Conservation (phyloP, 1,140 invertebrate species). For the Lepidurus couesii region DNA sequence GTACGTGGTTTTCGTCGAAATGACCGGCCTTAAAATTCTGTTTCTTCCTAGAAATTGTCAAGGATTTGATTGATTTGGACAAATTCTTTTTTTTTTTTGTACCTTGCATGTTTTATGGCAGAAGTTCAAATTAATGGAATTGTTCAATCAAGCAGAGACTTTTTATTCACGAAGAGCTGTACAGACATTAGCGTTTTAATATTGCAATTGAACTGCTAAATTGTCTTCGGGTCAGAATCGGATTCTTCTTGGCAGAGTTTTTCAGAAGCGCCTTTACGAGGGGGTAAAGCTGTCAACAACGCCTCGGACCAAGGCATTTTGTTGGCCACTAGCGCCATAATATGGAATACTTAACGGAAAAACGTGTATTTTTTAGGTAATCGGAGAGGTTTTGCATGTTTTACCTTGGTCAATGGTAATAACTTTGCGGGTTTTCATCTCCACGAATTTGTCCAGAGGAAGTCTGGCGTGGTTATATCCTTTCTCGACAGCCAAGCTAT, state of each 20-base stretch:
- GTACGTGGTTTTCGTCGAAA: not conserved
- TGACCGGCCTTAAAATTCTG: not conserved
- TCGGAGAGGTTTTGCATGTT: conserved; percentile 31
- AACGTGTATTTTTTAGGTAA: conserved; percentile 34
- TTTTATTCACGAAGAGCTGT: no score
- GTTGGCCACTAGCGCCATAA: conserved; percentile 69
- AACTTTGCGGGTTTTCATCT: conserved; percentile 89
- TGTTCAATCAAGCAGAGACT: no score
- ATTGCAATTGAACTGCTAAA: no score
- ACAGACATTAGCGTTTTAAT: no score
- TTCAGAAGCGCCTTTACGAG: conserved; percentile 59
- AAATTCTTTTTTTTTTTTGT: conserved; percentile 3
- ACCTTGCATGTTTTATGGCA: not conserved
- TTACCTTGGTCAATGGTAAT: conserved; percentile 93
- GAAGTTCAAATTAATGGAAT: no score
- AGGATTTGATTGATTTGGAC: not conserved
- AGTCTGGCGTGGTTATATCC: conserved; percentile 76
- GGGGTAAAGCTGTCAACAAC: conserved; percentile 70
- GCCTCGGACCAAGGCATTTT: conserved; percentile 77
- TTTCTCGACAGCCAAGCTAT: conserved; percentile 69
- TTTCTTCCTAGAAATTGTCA: not conserved
- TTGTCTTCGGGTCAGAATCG: not conserved
- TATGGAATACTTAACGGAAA: conserved; percentile 78
- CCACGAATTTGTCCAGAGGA: conserved; percentile 82
- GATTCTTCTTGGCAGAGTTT: not conserved